A percentile compares a stretch with the other conserved stretches of the same genome.
phyloP scores from a whole-genome alignment of 2,888 invertebrate species.

The Eucriotettix oculatus region DNA sequence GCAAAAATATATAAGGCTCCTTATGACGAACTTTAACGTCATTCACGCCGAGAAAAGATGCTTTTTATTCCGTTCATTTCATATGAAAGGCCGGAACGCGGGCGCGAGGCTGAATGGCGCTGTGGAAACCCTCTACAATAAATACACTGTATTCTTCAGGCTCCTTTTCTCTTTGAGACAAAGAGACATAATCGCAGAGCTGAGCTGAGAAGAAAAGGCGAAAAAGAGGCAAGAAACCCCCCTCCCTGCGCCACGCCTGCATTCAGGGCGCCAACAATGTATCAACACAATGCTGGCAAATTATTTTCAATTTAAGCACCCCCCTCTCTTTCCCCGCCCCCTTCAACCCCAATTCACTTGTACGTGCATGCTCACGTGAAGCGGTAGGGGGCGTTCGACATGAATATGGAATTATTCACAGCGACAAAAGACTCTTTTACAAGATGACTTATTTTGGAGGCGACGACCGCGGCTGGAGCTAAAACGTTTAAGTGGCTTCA shows the following conservation, averaged over 20 bases:
- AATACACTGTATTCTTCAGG: constrained; percentile 10
- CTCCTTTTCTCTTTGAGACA: constrained; percentile 7
- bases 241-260: background rate
- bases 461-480: no score
- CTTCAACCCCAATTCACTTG: background rate
- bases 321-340: background rate
- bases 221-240: constrained; percentile 7
- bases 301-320: constrained; percentile 9
- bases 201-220: constrained; percentile 5
- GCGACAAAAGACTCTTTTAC: background rate
- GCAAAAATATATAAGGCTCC: constrained; percentile 8
- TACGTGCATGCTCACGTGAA: no score
- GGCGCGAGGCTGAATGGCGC: background rate
- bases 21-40: constrained; percentile 8
- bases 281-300: constrained; percentile 7
- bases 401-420: background rate
- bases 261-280: constrained; percentile 6
- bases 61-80: constrained; percentile 10
- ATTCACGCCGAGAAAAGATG: constrained; percentile 6
- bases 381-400: background rate
- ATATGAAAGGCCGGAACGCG: constrained; percentile 1
- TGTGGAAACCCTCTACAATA: constrained; percentile 7
- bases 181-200: constrained; percentile 7
- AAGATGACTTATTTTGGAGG: background rate
- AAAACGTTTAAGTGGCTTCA: no score